Evolutionary conservation across 2,113 vertebrate species (phyloP), one percentile per base, ranked within the genome.

Genomic region (Dipodomys merriami): DNA sequence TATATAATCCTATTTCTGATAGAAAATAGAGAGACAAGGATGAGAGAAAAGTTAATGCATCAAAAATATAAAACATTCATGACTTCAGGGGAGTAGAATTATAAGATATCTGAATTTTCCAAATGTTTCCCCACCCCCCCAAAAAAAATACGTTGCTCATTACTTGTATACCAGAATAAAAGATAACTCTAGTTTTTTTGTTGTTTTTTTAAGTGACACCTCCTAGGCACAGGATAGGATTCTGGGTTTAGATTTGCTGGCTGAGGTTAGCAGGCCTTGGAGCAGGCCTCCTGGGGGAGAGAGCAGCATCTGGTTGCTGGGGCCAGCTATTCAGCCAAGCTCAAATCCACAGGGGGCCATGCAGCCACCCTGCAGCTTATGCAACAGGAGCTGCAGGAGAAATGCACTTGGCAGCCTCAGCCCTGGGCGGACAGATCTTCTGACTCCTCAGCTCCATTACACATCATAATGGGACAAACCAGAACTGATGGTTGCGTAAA

Each of bases 51-150:
- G n/a, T 30, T 67, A 23, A 57, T 44, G 33, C 13, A 65, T 88
- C 49, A 76, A 90, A 88, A 90, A 78, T 60, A 84, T 8, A 93
- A 91, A 91, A 78, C 23, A n/a, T 88, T 57, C 22, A 71, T 83
- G 69, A 86, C 78, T 90, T 88, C 69, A 83, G 29, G 68, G 62
- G 18, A 74, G 78, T 39, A 0, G 72, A 87, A 86, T 90, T 78
- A 67, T 20, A 83, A 84, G 69, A 93, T 68, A 82, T 82, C 49
- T 46, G 82, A 93, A 90, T 68, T 90, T 60, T 87, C 78, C 22
- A 57, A 57, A 23, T 76, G 53, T 76, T 92, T 87, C 88, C 57
- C 33, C 49, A 2, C 64, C 49, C 39, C 39, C 5, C n/a, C n/a
- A n/a, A n/a, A 39, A 91, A 62, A 77, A 93, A 62, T 46, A 23